phyloP scores from a whole-genome alignment of 2,888 invertebrate species.

The Plagodis dolabraria region DNA sequence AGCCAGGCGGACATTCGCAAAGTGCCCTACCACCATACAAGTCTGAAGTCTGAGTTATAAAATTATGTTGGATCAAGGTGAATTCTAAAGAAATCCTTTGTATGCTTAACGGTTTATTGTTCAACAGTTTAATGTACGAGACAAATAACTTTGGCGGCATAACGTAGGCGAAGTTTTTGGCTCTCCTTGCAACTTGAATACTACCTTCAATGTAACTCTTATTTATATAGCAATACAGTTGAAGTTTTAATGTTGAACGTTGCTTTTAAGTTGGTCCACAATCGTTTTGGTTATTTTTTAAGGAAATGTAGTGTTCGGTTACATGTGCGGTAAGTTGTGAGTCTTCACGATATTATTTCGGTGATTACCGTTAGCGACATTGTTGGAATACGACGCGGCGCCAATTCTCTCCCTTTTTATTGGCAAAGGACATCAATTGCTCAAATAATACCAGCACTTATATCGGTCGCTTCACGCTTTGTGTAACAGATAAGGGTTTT shows the following conservation, averaged over 20 bases:
- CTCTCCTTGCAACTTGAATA: conserved; percentile 30
- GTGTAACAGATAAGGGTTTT: too few species aligned
- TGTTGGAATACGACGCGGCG: conserved; percentile 37
- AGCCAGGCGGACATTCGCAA: too few species aligned
- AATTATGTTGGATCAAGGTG: conserved; percentile 4
- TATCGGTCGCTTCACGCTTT: too few species aligned
- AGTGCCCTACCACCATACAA: too few species aligned
- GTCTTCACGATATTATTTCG: conserved; percentile 60
- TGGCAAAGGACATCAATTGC: conserved; percentile 18
- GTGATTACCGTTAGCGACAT: conserved; percentile 58
- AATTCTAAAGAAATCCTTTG: conserved; percentile 42
- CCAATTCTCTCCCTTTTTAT: conserved; percentile 29
- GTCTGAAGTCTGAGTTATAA: too few species aligned
- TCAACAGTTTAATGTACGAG: conserved; percentile 64
- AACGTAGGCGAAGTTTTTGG: conserved; percentile 64
- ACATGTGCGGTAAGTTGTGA: conserved; percentile 60
- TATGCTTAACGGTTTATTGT: conserved; percentile 76
- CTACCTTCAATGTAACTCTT: conserved; percentile 24
- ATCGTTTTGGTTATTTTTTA: conserved; percentile 61
- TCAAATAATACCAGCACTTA: too few species aligned
- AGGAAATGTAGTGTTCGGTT: conserved; percentile 71
- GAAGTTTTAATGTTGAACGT: conserved; percentile 27
- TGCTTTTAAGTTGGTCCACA: conserved; percentile 15
- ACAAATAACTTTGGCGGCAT: conserved; percentile 70
- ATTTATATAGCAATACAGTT: conserved; percentile 24